A percentile compares a stretch with the other conserved stretches of the same genome.
These are phyloP conservation scores for Galerucella nymphaeae DNA, from an alignment of 2,888 invertebrate genomes.

Conservation along the genomic window DNA sequence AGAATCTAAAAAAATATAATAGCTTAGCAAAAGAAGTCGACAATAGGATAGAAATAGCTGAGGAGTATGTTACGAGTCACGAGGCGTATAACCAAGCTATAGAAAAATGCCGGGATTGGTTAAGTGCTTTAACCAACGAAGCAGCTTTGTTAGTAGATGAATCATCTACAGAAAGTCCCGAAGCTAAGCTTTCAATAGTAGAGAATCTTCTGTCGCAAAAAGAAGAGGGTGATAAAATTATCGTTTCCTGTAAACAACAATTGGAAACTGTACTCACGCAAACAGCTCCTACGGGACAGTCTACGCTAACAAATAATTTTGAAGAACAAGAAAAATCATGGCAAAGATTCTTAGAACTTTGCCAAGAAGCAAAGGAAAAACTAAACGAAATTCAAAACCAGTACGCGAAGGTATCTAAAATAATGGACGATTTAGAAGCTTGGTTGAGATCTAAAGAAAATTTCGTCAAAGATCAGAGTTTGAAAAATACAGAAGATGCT, in stretches of 20 bases:
- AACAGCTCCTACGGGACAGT: conserved; percentile 83
- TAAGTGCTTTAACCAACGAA: conserved; percentile 83
- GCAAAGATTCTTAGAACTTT: conserved; percentile 79
- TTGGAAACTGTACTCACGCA: conserved; percentile 79
- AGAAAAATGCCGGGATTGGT: conserved; percentile 86
- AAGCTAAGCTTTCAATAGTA: conserved; percentile 78
- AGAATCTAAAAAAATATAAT: conserved; percentile 79
- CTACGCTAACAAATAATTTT: conserved; percentile 76
- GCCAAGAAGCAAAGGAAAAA: conserved; percentile 77
- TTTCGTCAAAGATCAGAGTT: conserved; percentile 87
- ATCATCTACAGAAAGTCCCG: conserved; percentile 81
- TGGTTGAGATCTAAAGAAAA: conserved; percentile 90
- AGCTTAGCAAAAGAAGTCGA: conserved; percentile 75
- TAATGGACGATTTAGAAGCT: conserved; percentile 80
- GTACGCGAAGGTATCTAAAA: conserved; percentile 84
- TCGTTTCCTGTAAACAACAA: conserved; percentile 77
- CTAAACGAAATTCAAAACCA: conserved; percentile 80
- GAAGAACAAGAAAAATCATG: conserved; percentile 80
- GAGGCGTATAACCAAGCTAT: conserved; percentile 84
- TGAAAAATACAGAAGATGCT: conserved; percentile 85
- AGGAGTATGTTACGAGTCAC: conserved; percentile 82
- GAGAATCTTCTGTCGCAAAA: conserved; percentile 81
- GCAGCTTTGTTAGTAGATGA: conserved; percentile 82
- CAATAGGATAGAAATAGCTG: conserved; percentile 74
- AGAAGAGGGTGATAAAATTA: conserved; percentile 77